Evolutionary conservation across 1,140 invertebrate genomes (phyloP).

Genomic region (Eufriesea mexicana): DNA sequence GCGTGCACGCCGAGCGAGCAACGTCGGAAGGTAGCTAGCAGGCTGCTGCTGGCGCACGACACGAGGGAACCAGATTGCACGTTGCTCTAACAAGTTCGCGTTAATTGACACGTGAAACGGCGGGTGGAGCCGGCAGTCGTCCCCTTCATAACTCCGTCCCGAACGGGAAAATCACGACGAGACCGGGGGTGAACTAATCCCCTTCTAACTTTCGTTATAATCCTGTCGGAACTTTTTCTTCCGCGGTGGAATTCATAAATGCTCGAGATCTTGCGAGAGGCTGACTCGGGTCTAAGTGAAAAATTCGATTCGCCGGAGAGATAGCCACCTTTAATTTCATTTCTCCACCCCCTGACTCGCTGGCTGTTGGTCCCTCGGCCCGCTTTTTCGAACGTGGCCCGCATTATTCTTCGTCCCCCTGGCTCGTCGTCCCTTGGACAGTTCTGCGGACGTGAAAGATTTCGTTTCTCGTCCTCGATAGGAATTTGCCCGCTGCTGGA

Average conservation of each 20-base stretch:
- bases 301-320: conserved; percentile 24
- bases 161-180: background rate
- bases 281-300: conserved; percentile 10
- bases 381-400: background rate
- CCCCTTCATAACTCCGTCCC: background rate
- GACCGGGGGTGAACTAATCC: conserved; percentile 6
- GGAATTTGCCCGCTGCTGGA: too few relatives aligned
- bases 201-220: conserved; percentile 21
- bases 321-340: conserved; percentile 27
- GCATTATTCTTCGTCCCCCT: background rate
- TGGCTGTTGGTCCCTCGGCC: background rate
- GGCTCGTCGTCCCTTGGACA: background rate
- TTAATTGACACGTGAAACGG: conserved; percentile 35
- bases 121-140: background rate
- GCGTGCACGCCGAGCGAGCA: background rate
- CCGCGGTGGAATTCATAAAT: conserved; percentile 8
- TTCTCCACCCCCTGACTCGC: background rate
- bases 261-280: background rate
- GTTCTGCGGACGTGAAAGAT: too few relatives aligned
- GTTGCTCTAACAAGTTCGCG: conserved; percentile 28
- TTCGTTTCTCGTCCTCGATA: background rate
- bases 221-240: background rate
- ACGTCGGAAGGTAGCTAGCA: background rate
- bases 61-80: conserved; percentile 21
- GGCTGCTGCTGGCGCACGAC: background rate